These are phyloP conservation scores for Nomia melanderi DNA, from an alignment of 1,140 invertebrate genomes.

Conservation along the genomic window DNA sequence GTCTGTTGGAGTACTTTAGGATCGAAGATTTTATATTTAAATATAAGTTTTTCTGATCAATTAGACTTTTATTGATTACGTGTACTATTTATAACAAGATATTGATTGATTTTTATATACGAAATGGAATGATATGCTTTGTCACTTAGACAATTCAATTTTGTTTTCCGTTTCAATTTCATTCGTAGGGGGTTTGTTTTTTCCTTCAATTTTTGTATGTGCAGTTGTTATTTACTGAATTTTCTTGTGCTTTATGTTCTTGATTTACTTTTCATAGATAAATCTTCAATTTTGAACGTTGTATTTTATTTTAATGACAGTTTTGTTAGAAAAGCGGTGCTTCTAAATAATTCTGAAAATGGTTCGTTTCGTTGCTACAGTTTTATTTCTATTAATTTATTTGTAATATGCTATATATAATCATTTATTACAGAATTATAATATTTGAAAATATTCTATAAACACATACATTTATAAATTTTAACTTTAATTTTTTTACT, in stretches of 20 bases:
- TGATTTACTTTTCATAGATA: background rate
- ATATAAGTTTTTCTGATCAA: background rate
- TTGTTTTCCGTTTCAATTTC: background rate
- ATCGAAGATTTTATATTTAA: background rate
- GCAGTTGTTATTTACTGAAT: background rate
- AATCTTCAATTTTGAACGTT: background rate
- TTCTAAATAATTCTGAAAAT: conserved; percentile 24
- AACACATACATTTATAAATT: background rate
- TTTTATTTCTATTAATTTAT: background rate
- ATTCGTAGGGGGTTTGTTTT: background rate
- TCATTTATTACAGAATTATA: background rate
- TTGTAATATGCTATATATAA: background rate
- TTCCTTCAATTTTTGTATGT: too few relatives aligned
- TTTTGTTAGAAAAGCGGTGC: background rate
- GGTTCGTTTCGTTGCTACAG: background rate
- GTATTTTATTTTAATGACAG: background rate
- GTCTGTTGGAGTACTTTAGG: conserved; percentile 1
- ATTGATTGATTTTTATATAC: background rate
- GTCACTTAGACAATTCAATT: background rate
- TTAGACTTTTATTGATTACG: background rate
- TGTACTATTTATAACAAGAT: background rate
- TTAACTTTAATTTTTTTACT: background rate
- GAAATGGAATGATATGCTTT: background rate
- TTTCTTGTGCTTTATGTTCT: background rate
- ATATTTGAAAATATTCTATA: background rate